Evolutionary conservation across 1,140 invertebrate species (phyloP), one percentile per base, ranked within the genome.

Genomic region (Dermatophagoides farinae): DNA sequence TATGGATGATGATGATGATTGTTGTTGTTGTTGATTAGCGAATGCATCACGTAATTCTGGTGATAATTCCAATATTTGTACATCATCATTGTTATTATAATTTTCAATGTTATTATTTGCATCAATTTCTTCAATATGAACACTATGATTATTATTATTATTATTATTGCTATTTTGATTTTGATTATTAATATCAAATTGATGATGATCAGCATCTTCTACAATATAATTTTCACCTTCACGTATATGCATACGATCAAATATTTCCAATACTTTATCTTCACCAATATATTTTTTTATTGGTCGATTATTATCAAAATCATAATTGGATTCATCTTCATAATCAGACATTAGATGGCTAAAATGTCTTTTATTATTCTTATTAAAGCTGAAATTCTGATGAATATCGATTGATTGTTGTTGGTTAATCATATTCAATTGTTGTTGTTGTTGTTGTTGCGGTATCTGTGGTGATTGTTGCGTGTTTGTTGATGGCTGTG

Each of bases 261-360:
- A 64, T n/a, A 61, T 62, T 37, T 64, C 65, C 8, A 61, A 51
- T 47, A 66, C 63, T 40, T 62, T 62, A 50, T 64, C 65, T 52
- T 66, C 65, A 25, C 64, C 64, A 6, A 65, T 64, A 37, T 65
- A 66, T 38, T 65, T 20, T 44, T 65, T 65, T 11, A 53, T 47
- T 39, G 62, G 58, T 46, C 57, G 11, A 12, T 37, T n/a, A 31
- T 20, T 44, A 6, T 61, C 60, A 37, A 57, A 55, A 54, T 53
- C 49, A 55, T 25, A 55, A 55, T 31, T 1, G 18, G 38, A 11
- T n/a, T 47, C 58, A 20, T 22, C 23, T 22, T 60, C 58, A 1
- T 1, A 9, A 25, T 57, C 46, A 18, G 54, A 47, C 41, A 49
- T 43, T n/a, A 46, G 18, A 8, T 44, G 31, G 41, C 52, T 62